Evolutionary conservation across 2,113 vertebrate genomes (phyloP).

Genomic region (Albula glossodonta): DNA sequence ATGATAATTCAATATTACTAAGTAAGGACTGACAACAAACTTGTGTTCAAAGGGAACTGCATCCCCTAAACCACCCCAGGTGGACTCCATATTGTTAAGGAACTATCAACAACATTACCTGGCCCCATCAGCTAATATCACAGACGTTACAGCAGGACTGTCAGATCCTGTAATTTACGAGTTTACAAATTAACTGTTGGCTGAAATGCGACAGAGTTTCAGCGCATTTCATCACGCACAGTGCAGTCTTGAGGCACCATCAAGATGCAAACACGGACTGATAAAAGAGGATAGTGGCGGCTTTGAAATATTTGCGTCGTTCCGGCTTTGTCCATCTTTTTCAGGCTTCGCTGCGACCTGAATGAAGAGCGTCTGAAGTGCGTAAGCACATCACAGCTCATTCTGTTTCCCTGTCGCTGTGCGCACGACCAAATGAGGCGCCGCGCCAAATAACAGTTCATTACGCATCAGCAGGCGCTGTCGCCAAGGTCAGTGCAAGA

Average conservation of each 20-base stretch:
- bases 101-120: background rate
- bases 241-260: background rate
- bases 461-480: constrained; percentile 41
- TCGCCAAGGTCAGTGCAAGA: constrained; percentile 31
- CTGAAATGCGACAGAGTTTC: background rate
- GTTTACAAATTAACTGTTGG: background rate
- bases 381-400: background rate
- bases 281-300: constrained; percentile 32
- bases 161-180: background rate
- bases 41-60: too few relatives aligned
- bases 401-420: background rate
- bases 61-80: too few relatives aligned
- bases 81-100: background rate
- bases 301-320: background rate
- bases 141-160: background rate
- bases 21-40: too few relatives aligned
- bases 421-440: constrained; percentile 29
- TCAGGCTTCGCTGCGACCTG: background rate
- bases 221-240: background rate
- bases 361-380: background rate
- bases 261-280: constrained; percentile 30
- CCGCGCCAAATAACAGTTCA: constrained; percentile 46
- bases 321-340: background rate
- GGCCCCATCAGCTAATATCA: background rate
- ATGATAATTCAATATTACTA: too few relatives aligned